phyloP scores from a whole-genome alignment of 2,113 vertebrate species.

The Tringa solitaria region DNA sequence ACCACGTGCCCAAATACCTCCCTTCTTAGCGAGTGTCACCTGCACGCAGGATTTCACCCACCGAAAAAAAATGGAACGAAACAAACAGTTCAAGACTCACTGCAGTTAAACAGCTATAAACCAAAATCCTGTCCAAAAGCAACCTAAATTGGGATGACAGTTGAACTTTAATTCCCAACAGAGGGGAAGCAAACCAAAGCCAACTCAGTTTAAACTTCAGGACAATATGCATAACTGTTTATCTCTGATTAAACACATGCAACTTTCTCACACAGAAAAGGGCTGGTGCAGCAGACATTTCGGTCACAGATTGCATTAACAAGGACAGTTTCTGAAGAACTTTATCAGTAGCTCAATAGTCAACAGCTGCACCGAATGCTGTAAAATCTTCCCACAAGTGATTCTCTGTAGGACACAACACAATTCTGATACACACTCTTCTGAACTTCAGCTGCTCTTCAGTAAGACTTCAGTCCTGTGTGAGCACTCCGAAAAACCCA shows the following conservation, averaged over 20 bases:
- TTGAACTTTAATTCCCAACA: background rate
- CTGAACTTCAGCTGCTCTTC: background rate
- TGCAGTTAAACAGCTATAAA: background rate
- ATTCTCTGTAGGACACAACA: background rate
- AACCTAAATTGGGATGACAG: background rate
- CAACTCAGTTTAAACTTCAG: background rate
- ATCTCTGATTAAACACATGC: background rate
- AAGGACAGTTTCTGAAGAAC: background rate
- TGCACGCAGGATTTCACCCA: background rate
- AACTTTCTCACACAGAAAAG: background rate
- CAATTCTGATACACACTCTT: background rate
- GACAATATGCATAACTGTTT: accelerated
- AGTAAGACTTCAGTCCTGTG: background rate
- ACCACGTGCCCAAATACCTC: background rate
- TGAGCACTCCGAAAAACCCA: background rate
- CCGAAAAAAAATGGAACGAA: background rate
- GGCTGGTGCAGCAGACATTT: background rate
- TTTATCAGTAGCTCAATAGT: background rate
- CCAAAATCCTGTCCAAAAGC: background rate
- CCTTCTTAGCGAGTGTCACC: background rate
- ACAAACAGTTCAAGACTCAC: background rate
- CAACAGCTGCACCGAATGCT: background rate
- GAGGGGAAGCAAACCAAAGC: background rate
- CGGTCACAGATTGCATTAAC: background rate
- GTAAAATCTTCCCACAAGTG: background rate